Evolutionary conservation across 2,888 invertebrate genomes (phyloP), one percentile per base, ranked within the genome.

Genomic region (Oxyteleia sp.): DNA sequence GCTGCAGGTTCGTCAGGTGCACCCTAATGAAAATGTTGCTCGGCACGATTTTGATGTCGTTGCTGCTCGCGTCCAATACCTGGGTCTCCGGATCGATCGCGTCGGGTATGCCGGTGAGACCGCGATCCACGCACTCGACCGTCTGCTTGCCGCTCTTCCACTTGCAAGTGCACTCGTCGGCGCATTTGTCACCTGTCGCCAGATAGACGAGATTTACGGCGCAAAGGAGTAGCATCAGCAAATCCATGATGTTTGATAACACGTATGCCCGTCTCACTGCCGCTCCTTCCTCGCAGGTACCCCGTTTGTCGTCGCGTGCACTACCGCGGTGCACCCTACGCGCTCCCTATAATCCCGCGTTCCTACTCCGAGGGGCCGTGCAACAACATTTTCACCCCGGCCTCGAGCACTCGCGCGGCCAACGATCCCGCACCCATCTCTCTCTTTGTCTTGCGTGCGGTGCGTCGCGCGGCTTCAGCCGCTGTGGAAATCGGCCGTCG

Each of bases 101-200:
- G 89, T 97, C 96, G 53, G 98, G 98, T 87, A 98, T 96, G 71
- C 96, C 96, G 90, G 97, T 97, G 86, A 98, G 95, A 79, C 96
- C 96, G 79, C 96, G 96, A 93, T 97, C 96, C 91, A 96, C 96
- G 94, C 98, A 98, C 94, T 98, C 98, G 82, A 98, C 98, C 61
- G 98, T 97, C 93, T 97, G 97, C 93, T 98, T 98, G 88, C 98
- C 98, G 90, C 97, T 96, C 94, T 98, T 98, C 98, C 98, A 98
- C 94, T 98, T 98, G 94, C 98, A 98, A 90, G 95, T 95, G 94
- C 98, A 98, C 88, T 92, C 89, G 69, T 92, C 91, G 69, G 91
- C 89, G 87, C 93, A 93, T 87, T 92, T 92, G 87, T 93, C 93
- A 32, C 87, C 88, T 74, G 88, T 87, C 53, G 89, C 90, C 57